Evolutionary conservation across 2,113 vertebrate genomes (phyloP).

Genomic region (Campylorhamphus procurvoides): DNA sequence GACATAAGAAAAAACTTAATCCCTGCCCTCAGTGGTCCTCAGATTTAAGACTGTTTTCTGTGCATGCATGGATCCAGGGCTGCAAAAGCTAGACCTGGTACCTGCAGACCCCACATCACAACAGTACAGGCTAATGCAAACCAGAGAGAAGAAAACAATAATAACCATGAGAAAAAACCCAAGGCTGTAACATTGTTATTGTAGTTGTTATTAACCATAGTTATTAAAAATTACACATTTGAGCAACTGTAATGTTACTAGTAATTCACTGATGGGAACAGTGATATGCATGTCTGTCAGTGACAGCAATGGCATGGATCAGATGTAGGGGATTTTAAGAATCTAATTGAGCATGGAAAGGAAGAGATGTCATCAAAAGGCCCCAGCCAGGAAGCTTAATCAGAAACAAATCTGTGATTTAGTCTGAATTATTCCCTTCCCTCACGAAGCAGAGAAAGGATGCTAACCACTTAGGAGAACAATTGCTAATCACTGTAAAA

Average conservation of each 20-base stretch:
- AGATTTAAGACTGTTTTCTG: neutral
- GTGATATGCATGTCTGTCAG: neutral
- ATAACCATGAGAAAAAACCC: neutral
- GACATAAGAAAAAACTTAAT: neutral
- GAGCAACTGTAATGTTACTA: neutral
- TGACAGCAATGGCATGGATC: neutral
- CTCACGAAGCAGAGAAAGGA: constrained; percentile 19
- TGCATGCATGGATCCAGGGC: neutral
- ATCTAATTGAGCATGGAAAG: neutral
- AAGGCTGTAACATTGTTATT: neutral
- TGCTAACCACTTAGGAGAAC: constrained; percentile 25
- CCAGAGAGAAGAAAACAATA: neutral
- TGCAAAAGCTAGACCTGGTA: neutral
- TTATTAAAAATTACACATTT: neutral
- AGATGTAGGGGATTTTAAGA: neutral
- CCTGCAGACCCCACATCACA: neutral
- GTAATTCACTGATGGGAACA: neutral
- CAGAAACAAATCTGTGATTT: constrained; percentile 37
- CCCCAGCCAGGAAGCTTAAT: constrained; percentile 16
- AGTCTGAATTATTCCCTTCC: constrained; percentile 36
- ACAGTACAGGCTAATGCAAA: neutral
- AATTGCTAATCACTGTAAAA: constrained; percentile 44
- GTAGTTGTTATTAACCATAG: neutral
- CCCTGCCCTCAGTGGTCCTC: neutral
- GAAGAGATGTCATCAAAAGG: neutral